Percentiles rank a stretch among this genome's conserved stretches.
phyloP scores from a whole-genome alignment of 2,888 invertebrate genomes.

The Nasonia oneida region DNA sequence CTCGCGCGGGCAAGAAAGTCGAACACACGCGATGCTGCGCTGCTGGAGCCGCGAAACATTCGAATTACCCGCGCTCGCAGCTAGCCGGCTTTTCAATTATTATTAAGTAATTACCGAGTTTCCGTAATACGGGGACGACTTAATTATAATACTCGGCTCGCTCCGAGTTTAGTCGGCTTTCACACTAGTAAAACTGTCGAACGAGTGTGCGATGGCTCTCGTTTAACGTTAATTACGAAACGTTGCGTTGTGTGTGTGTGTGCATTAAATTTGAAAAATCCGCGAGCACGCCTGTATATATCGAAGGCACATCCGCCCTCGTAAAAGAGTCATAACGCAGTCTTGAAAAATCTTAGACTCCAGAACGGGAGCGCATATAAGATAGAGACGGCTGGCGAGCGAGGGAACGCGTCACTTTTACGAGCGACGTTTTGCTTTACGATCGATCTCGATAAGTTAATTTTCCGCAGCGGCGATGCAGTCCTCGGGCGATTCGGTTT shows the following conservation, averaged over 20 bases:
- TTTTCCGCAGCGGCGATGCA: constrained; percentile 49
- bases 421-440: constrained; percentile 61
- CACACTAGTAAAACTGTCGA: constrained; percentile 13
- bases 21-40: constrained; percentile 24
- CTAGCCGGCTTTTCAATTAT: constrained; percentile 57
- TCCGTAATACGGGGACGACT: constrained; percentile 53
- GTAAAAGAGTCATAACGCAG: neutral
- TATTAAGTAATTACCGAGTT: constrained; percentile 57
- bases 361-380: neutral
- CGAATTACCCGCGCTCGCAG: constrained; percentile 29
- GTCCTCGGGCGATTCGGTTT: neutral
- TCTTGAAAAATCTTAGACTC: constrained; percentile 16
- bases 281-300: neutral
- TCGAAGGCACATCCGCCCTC: neutral
- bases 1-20: neutral
- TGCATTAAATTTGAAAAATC: neutral
- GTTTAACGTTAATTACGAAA: neutral
- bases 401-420: constrained; percentile 38
- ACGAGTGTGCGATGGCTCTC: neutral
- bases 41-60: neutral
- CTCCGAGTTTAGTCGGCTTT: neutral
- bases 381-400: neutral
- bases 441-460: constrained; percentile 62
- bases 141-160: constrained; percentile 47
- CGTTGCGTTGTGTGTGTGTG: neutral